A percentile compares a stretch with the other conserved stretches of the same genome.
These are phyloP conservation scores for Galbula dea DNA, from an alignment of 2,113 vertebrate genomes.

Conservation along the genomic window DNA sequence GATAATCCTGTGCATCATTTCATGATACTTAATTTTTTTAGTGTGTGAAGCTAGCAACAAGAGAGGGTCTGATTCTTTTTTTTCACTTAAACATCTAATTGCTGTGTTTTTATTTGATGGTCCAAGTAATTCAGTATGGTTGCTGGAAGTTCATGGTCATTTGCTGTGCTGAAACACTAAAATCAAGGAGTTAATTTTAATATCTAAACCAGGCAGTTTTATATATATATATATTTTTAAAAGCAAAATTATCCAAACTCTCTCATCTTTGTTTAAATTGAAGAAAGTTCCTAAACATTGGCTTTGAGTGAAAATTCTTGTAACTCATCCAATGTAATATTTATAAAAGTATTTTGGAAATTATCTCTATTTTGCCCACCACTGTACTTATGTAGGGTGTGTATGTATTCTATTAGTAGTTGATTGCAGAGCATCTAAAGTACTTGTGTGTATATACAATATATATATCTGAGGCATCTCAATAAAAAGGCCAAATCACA, in stretches of 20 bases:
- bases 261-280: not conserved
- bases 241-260: not conserved
- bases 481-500: not conserved
- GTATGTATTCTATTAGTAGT: not conserved
- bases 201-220: not conserved
- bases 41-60: not conserved
- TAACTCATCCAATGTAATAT: not conserved
- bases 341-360: not conserved
- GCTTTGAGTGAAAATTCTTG: not conserved
- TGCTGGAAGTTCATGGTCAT: not conserved
- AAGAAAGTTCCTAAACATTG: not conserved
- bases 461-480: rapidly evolving
- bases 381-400: not conserved
- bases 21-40: not conserved
- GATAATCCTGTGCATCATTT: not conserved
- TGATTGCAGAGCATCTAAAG: not conserved
- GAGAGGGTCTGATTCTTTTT: not conserved
- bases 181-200: not conserved
- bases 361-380: not conserved
- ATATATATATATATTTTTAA: not conserved
- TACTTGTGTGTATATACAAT: not conserved
- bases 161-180: not conserved
- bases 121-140: not conserved
- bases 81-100: not conserved
- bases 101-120: not conserved